phyloP scores from a whole-genome alignment of 2,113 vertebrate species.

The Nesogale talazaci region DNA sequence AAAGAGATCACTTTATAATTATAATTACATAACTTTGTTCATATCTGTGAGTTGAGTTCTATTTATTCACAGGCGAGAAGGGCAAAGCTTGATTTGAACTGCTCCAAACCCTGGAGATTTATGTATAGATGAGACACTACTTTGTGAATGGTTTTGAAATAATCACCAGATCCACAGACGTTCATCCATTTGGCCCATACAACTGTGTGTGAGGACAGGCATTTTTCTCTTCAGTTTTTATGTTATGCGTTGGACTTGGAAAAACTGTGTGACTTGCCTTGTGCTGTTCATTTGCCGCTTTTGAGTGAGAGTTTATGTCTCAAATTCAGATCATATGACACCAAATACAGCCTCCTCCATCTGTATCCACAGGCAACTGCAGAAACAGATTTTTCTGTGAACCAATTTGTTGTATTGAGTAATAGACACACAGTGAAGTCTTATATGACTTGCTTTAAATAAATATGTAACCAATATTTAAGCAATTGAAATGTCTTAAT shows the following conservation, averaged over 20 bases:
- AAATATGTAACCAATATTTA: slow-evolving; percentile 32
- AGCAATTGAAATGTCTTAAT: slow-evolving; percentile 50
- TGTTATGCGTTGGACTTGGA: slow-evolving; percentile 28
- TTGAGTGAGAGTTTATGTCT: slow-evolving; percentile 25
- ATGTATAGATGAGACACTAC: slow-evolving; percentile 6
- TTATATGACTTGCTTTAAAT: slow-evolving; percentile 12
- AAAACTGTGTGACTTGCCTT: slow-evolving; percentile 32
- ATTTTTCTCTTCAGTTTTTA: slow-evolving; percentile 24
- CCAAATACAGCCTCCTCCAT: background rate
- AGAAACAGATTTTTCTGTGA: slow-evolving; percentile 6
- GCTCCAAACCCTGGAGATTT: slow-evolving; percentile 19
- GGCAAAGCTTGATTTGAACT: slow-evolving; percentile 20
- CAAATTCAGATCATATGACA: background rate
- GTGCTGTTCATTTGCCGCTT: slow-evolving; percentile 36
- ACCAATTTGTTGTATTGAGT: background rate
- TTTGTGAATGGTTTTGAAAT: slow-evolving; percentile 42
- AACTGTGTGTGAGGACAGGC: slow-evolving; percentile 38
- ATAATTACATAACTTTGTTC: background rate
- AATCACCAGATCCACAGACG: slow-evolving; percentile 17
- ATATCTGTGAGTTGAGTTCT: background rate
- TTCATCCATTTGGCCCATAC: slow-evolving; percentile 40
- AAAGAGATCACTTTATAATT: background rate
- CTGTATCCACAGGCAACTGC: slow-evolving; percentile 18
- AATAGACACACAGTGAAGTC: background rate
- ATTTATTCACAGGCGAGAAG: background rate